Percentiles rank a stretch among this genome's conserved stretches.
Conservation (phyloP, 2,113 vertebrate genomes). For the Athene cunicularia region DNA sequence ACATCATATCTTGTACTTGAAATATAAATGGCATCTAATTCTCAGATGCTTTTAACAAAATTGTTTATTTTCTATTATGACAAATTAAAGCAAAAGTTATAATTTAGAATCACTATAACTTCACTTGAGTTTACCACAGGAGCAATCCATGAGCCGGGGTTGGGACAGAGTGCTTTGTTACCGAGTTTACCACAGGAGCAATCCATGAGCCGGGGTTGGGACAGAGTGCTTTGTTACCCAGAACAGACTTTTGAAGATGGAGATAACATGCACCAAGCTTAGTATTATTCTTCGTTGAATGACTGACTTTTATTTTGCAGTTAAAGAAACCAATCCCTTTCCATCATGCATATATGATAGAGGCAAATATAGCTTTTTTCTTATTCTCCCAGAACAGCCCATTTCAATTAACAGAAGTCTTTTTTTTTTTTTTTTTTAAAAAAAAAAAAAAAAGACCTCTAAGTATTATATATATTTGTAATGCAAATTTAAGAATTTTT, state of each 20-base stretch:
- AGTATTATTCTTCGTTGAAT: neutral
- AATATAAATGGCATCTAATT: neutral
- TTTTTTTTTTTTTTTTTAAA: neutral
- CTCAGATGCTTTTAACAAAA: neutral
- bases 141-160: neutral
- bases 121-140: neutral
- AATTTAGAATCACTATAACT: neutral
- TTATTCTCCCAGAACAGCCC: neutral
- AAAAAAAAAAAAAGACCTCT: neutral
- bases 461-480: neutral
- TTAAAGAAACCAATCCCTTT: neutral
- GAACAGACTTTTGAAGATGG: neutral
- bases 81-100: neutral
- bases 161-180: neutral
- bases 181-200: neutral
- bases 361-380: neutral
- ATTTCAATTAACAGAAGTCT: neutral
- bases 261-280: neutral
- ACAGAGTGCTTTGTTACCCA: neutral
- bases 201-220: neutral
- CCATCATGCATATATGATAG: neutral
- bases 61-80: neutral
- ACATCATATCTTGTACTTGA: neutral
- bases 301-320: neutral
- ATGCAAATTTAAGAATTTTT: neutral